Percentiles rank a stretch among this genome's conserved stretches.
phyloP scores from a whole-genome alignment of 2,888 invertebrate genomes.

The Lutraria lutraria region DNA sequence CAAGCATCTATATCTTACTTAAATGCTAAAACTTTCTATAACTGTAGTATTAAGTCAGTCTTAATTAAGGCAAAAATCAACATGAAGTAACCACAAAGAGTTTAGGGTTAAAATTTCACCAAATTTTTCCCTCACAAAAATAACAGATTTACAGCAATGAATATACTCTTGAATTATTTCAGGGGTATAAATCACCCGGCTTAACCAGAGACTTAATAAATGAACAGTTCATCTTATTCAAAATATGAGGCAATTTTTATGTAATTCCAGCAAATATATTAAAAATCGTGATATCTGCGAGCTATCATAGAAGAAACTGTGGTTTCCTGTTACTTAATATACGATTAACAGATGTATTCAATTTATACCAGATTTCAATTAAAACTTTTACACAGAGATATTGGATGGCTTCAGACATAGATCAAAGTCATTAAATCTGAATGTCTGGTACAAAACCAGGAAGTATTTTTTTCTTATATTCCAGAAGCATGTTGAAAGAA shows the following conservation, averaged over 20 bases:
- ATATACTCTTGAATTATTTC: too few species aligned
- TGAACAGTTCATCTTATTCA: not conserved
- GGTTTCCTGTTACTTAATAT: conserved; percentile 42
- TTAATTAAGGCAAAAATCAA: too few species aligned
- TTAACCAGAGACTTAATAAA: not conserved
- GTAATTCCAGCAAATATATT: not conserved
- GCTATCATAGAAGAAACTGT: not conserved
- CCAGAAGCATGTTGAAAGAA: not conserved
- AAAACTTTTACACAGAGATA: conserved; percentile 44
- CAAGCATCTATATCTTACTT: too few species aligned
- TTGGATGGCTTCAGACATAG: conserved; percentile 4
- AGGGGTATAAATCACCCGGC: too few species aligned
- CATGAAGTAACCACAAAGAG: too few species aligned
- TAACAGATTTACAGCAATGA: too few species aligned
- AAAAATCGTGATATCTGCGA: not conserved
- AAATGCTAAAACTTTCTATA: too few species aligned
- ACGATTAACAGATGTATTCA: conserved; percentile 52
- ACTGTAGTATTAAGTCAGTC: too few species aligned
- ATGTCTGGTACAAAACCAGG: conserved; percentile 1
- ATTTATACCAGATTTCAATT: conserved; percentile 60
- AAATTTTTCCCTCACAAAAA: too few species aligned
- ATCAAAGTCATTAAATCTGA: not conserved
- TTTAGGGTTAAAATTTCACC: too few species aligned
- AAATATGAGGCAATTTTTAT: not conserved
- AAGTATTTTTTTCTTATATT: not conserved